Percentiles rank a stretch among this genome's conserved stretches.
phyloP scores from a whole-genome alignment of 53 echinoderm and acorn worm species.

The Zoroaster sp. region DNA sequence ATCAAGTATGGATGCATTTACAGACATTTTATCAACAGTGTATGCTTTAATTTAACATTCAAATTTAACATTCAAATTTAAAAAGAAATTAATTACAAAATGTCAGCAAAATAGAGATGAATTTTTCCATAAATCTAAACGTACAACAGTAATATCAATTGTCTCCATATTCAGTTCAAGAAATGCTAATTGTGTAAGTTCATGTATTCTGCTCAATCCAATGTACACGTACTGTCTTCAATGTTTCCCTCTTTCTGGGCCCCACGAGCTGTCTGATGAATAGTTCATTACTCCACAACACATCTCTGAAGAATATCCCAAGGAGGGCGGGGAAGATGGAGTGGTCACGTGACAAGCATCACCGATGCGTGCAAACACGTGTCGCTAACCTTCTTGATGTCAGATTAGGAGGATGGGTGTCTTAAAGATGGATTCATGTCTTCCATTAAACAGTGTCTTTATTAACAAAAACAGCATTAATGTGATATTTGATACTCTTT shows the following conservation, averaged over 20 bases:
- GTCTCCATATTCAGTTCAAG: too few relatives aligned
- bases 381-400: conserved; percentile 4
- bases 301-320: not conserved
- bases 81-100: not conserved
- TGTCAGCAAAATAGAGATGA: not conserved
- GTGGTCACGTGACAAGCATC: not conserved
- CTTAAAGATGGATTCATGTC: not conserved
- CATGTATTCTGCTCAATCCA: too few relatives aligned
- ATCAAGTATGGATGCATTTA: too few relatives aligned
- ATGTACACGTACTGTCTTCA: too few relatives aligned
- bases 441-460: not conserved
- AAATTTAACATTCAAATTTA: not conserved
- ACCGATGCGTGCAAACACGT: not conserved
- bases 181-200: too few relatives aligned
- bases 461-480: not conserved
- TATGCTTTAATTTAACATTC: not conserved
- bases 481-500: not conserved
- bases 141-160: not conserved
- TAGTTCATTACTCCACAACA: conserved; percentile 24
- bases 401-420: not conserved
- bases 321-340: not conserved
- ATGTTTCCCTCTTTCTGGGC: not conserved
- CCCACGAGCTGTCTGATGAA: not conserved
- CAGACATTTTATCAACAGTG: too few relatives aligned
- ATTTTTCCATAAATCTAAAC: not conserved